Base-by-base conservation (phyloP, 2,888 invertebrate genomes). In the Timandra comae region DNA sequence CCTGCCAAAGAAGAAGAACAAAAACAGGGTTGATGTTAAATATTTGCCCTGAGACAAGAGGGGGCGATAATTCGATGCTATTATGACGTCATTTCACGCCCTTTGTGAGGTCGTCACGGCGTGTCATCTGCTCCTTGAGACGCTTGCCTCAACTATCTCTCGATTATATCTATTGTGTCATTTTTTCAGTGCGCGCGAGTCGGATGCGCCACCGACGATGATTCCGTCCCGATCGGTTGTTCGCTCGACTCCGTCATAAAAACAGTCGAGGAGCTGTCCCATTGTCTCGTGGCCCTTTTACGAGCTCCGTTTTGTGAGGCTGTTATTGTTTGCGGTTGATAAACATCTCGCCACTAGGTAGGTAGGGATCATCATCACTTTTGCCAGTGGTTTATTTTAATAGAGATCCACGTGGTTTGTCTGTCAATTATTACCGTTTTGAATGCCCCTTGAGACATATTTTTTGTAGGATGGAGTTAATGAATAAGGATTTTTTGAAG, bases 21-120 rank as follows among this genome's bases (percentile, higher is more conserved):
- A 81, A 82, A 82, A 80, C 74, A 61, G 69, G 66, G 71, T 64
- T 79, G 77, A 68, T 76, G 80, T 81, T 84, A 85, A 85, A 85
- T 85, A 85, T 85, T 85, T 84, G 79, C 76, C 73, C 62, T 81
- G 81, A 84, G 84, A 85, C 85, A 84, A 81, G 82, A 82, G 81
- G 77, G 81, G 66, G 79, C 70, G 85, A 85, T 85, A 85, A 85
- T 85, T 82, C 84, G 84, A 80, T 67, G 77, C 78, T 81, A 85
- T 85, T 84, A 85, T 84, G 85, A 84, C 84, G 84, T 85, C 82
- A 84, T 73, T 84, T 84, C 79, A 79, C 84, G 82, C 82, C 82
- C 69, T 82, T 85, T 85, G 84, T 85, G 71, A 66, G 76, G 68
- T 73, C 82, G 80, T 85, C 82, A 82, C 76, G 66, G 62, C 80